Conservation (phyloP, 2,888 invertebrate genomes). For the Drosophila mettleri region DNA sequence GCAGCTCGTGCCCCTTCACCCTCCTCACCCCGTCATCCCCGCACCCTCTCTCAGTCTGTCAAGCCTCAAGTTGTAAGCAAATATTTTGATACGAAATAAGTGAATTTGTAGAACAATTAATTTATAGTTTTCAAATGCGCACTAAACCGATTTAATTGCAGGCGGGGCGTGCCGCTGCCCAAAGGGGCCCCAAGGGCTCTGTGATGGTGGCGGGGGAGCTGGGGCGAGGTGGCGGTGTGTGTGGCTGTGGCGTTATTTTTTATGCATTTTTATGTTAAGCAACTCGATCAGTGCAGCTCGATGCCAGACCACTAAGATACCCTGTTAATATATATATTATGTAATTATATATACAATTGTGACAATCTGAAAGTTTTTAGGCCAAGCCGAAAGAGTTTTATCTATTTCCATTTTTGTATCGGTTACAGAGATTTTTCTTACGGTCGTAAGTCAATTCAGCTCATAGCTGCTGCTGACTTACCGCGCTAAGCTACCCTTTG, state of each 20-base stretch:
- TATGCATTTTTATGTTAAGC: slow-evolving; percentile 55
- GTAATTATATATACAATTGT: too few relatives aligned
- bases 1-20: neutral
- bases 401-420: too few relatives aligned
- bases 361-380: too few relatives aligned
- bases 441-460: too few relatives aligned
- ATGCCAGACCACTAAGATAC: too few relatives aligned
- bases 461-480: too few relatives aligned
- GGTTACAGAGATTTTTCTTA: too few relatives aligned
- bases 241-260: slow-evolving; percentile 30
- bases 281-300: slow-evolving; percentile 35
- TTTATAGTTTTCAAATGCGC: slow-evolving; percentile 55
- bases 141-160: slow-evolving; percentile 54
- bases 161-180: neutral
- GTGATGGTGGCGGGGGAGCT: too few relatives aligned
- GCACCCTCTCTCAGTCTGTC: neutral
- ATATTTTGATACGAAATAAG: slow-evolving; percentile 35
- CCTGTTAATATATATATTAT: too few relatives aligned
- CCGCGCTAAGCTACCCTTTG: too few relatives aligned
- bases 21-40: neutral
- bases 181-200: too few relatives aligned
- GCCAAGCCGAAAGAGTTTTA: too few relatives aligned
- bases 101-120: slow-evolving; percentile 46
- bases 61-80: slow-evolving; percentile 15
- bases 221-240: neutral